Evolutionary conservation across 2,888 invertebrate species (phyloP), one percentile per base, ranked within the genome.

Genomic region (Schizaphis graminum): DNA sequence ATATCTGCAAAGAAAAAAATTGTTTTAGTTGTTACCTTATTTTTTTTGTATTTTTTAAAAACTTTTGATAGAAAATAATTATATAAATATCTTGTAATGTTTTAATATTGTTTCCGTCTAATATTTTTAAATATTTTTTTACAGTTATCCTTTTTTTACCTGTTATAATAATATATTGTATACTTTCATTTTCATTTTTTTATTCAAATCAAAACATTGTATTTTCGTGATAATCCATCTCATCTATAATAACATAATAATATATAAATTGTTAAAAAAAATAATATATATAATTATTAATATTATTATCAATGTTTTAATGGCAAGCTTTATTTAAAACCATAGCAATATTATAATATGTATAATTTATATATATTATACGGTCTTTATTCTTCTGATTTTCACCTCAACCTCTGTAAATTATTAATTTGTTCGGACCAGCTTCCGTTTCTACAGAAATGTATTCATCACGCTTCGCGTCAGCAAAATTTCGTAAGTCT

Each of bases 381-480:
- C 49, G 35, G 44, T 41, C 57, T 4, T 26, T 26, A 26, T 13
- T 28, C 35, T 28, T 87, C 61, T 67, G 49, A 53, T 67, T 87
- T 61, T 41, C 41, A 35, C 10, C 49, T 24, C 57, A 41, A 85
- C 44, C 92, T 26, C 41, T 61, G 61, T 92, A 67, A 88, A 88
- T 92, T 92, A 92, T 92, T 92, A 88, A 92, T 87, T 87, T 49
- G 67, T 87, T 41, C 49, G 67, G 53, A 67, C 87, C 67, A 67
- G 77, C 35, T 77, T 87, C 92, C 53, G 67, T 87, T 87, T 84
- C 84, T 57, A 85, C 47, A 35, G 87, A 67, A 87, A 88, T 87
- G 53, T 92, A 92, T 92, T 92, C 87, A 92, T 92, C 92, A 35
- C 87, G 61, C 49, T 92, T 88, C 28, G 11, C 26, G 87, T 67